Base-by-base conservation (phyloP, 2,888 invertebrate genomes). In the Chymomyza fuscimana region DNA sequence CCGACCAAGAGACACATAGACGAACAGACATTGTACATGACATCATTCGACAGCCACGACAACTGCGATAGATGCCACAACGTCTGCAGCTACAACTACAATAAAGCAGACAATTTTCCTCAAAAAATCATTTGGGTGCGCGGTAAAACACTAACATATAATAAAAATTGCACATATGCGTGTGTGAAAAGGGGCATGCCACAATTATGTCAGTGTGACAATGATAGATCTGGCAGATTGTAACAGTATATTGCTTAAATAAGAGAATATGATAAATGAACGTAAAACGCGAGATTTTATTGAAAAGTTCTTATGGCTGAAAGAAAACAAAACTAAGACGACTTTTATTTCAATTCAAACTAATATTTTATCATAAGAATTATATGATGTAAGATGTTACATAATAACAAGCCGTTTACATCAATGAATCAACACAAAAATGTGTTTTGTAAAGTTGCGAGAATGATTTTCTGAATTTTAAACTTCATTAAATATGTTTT, bases 21-120 rank as follows among this genome's bases (percentile, higher is more conserved):
- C 61, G 40, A 0, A 61, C 54, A 67, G 68, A 54, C 72, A 72
- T 70, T 76, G 68, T 78, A 81, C 84, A 86, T 83, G 88, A 83
- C 83, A 83, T 83, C 83, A 83, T 88, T 81, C 84, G 77, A 74
- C 81, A 84, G 85, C 69, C 72, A 69, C 85, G 70, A 81, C 82
- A 72, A 72, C 69, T 66, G 56, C 70, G 62, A 54, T 7, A 19
- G 16, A n/a, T 16, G 64, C 59, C 65, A 71, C 67, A 25, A 25
- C 58, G 22, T 22, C 29, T 22, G 9, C 32, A 60, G 71, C 40
- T 25, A 60, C 60, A 60, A 67, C 25, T 29, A 25, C 58, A 10
- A 58, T 19, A 54, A 54, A 58, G 15, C 4, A 25, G 58, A 71
- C 82, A 79, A 73, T 79, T 83, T 87, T 83, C 73, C 84, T 67